These are phyloP conservation scores for Lindbergichthys nudifrons DNA, from an alignment of 2,797 vertebrate species.

Conservation along the genomic window DNA sequence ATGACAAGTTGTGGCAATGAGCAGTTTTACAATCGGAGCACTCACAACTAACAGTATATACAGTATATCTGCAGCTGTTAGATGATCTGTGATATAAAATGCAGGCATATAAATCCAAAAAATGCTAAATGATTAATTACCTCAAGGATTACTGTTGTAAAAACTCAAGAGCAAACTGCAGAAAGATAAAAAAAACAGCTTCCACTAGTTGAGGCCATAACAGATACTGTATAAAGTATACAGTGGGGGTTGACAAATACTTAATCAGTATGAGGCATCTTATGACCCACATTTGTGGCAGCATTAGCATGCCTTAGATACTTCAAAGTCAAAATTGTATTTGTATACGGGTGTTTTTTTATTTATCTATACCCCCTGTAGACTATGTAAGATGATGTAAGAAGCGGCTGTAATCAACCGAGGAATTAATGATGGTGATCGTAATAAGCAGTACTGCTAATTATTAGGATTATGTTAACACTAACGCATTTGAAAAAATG, in stretches of 20 bases:
- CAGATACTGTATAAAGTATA: conserved; percentile 20
- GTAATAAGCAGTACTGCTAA: not conserved
- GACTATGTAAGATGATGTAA: conserved; percentile 10
- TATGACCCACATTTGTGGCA: conserved; percentile 61
- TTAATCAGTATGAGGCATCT: conserved; percentile 49
- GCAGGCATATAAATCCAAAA: conserved; percentile 12
- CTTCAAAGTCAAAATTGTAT: conserved; percentile 54
- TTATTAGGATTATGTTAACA: conserved; percentile 5
- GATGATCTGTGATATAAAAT: conserved; percentile 8
- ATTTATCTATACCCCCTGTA: conserved; percentile 13
- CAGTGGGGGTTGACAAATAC: conserved; percentile 29
- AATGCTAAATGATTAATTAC: conserved; percentile 26
- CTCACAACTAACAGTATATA: not conserved
- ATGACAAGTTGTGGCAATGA: not conserved
- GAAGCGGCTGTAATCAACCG: conserved; percentile 8
- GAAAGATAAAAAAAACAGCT: not conserved
- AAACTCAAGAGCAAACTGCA: conserved; percentile 29
- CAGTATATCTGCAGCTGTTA: not conserved
- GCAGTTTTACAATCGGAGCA: not conserved
- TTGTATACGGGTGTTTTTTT: not conserved
- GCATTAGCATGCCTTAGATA: conserved; percentile 37
- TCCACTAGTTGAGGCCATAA: conserved; percentile 20
- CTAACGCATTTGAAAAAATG: not conserved
- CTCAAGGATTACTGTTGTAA: not conserved
- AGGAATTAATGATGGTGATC: conserved; percentile 4